Evolutionary conservation across 2,113 vertebrate species (phyloP), one percentile per base, ranked within the genome.

Genomic region (Ptychochromis oligacanthus): DNA sequence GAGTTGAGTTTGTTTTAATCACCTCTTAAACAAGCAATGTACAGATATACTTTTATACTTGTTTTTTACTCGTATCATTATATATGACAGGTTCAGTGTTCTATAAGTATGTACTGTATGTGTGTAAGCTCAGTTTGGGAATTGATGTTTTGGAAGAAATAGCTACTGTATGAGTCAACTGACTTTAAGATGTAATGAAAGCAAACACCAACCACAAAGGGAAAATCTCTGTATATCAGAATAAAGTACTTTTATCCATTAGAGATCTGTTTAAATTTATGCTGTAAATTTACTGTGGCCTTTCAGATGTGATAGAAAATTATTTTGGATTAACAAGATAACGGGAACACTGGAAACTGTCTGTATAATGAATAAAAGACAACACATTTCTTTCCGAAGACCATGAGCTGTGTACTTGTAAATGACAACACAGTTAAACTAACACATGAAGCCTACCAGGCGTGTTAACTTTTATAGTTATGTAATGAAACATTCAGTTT

Each of bases 201-300:
- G 57, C 2, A 60, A 74, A 77, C 18, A 26, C 11, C 0, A 55
- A 60, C 24, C 22, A 49, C 4, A 80, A 78, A 86, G 70, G 83
- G 78, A 86, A 81, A 58, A 14, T 36, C 6, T 46, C 5, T 49
- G 46, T 17, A 6, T 17, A 18, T 34, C 67, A 38, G 54, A 17
- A 59, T 54, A 56, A 13, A 38, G 5, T 52, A 70, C 18, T 17
- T 65, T 81, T 31, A 84, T 56, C 24, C n/a, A 24, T 81, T 77
- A 81, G 24, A 88, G 1, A 76, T 67, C 11, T 77, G 70, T 87
- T 84, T 82, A 60, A 82, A 56, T 74, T 65, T 54, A 2, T 67
- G 24, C 79, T 83, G 60, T 80, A 13, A 86, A 83, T 82, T 59
- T 31, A 88, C 70, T 14, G 89, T 91, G 88, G 93, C 90, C 93